Evolutionary conservation across 2,888 invertebrate species (phyloP).

Genomic region (Orthosia incerta): DNA sequence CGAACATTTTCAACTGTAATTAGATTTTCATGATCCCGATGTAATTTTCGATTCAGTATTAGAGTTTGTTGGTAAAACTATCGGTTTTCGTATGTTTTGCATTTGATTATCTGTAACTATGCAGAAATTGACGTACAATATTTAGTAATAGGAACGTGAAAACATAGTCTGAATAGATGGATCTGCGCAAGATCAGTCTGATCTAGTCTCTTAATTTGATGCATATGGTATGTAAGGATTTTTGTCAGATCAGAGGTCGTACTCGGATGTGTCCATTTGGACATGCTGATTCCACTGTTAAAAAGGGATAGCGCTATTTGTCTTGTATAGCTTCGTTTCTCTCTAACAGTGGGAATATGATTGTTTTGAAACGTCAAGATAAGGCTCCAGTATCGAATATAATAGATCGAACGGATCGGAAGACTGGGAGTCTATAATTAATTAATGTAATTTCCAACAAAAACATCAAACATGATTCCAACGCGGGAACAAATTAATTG

Average conservation of each 20-base stretch:
- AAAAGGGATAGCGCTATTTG: too few relatives aligned
- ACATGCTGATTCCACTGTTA: too few relatives aligned
- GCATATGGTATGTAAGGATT: neutral
- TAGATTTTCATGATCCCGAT: slow-evolving; percentile 5
- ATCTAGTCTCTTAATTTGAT: neutral
- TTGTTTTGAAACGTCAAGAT: too few relatives aligned
- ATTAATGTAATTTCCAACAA: neutral
- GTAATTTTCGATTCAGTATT: neutral
- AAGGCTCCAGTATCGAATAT: too few relatives aligned
- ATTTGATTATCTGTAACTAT: too few relatives aligned
- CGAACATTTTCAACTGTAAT: slow-evolving; percentile 26
- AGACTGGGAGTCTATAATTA: too few relatives aligned
- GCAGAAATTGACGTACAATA: neutral
- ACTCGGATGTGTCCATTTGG: too few relatives aligned
- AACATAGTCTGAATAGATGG: neutral
- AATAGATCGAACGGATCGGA: too few relatives aligned
- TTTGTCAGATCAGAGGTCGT: neutral
- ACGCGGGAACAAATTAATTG: neutral
- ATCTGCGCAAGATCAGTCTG: neutral
- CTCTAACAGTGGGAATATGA: too few relatives aligned
- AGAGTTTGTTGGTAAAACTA: neutral
- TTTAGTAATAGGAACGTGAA: neutral
- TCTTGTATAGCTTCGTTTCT: too few relatives aligned
- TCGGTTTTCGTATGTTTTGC: neutral
- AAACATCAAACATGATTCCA: neutral